Evolutionary conservation across 2,797 vertebrate genomes (phyloP).

Genomic region (Serranus cabrilla): DNA sequence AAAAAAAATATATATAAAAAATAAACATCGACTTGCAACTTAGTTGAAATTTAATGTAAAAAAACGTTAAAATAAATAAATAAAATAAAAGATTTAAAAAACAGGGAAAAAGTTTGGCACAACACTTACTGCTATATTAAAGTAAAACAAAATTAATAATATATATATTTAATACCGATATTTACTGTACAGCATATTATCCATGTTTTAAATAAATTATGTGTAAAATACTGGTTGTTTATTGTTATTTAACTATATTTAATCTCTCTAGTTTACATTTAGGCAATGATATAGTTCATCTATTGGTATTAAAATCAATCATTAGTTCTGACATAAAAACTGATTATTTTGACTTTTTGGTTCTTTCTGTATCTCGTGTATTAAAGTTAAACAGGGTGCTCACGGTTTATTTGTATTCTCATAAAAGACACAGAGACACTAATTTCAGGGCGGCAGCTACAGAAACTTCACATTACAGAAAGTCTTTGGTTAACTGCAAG

Average conservation of each 20-base stretch:
- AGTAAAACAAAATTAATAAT: no score
- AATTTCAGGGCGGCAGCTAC: background rate
- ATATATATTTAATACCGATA: no score
- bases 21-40: no score
- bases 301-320: background rate
- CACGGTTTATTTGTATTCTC: background rate
- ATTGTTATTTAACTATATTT: no score
- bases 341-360: background rate
- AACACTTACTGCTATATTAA: no score
- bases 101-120: no score
- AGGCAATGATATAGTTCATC: background rate
- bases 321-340: background rate
- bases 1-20: no score
- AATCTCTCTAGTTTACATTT: background rate
- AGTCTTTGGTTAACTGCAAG: background rate
- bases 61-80: no score
- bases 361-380: background rate
- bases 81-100: no score
- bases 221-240: no score
- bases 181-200: no score
- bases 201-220: background rate
- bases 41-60: no score
- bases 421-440: background rate
- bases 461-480: background rate
- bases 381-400: background rate